Evolutionary conservation across 2,113 vertebrate species (phyloP).

Genomic region (Hyperopisus bebe): DNA sequence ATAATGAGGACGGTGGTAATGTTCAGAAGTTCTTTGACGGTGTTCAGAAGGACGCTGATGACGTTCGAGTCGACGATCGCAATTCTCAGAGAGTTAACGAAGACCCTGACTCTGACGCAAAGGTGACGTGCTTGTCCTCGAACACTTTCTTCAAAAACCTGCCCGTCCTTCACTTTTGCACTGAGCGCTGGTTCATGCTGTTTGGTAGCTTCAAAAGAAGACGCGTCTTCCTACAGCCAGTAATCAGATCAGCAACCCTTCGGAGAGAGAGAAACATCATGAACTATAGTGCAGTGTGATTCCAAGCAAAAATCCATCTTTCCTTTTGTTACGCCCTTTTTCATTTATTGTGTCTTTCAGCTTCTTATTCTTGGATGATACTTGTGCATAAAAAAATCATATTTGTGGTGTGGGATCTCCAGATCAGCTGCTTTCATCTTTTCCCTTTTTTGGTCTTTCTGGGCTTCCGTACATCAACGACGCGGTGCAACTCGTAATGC

Average conservation of each 20-base stretch:
- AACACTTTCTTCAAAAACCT: background rate
- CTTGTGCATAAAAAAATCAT: background rate
- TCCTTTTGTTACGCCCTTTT: background rate
- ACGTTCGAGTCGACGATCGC: constrained; percentile 39
- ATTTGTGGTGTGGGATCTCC: background rate
- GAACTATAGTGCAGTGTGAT: constrained; percentile 1
- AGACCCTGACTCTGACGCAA: constrained; percentile 24
- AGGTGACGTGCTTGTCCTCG: constrained; percentile 6
- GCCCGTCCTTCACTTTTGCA: background rate
- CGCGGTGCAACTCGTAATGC: background rate
- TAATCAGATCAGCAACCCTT: background rate
- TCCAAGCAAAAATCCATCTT: background rate
- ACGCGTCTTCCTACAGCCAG: background rate
- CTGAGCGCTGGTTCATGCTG: constrained; percentile 17
- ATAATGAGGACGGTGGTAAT: constrained; percentile 39
- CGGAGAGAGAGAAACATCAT: constrained; percentile 4
- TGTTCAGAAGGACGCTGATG: constrained; percentile 10
- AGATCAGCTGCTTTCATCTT: background rate
- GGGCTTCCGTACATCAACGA: background rate
- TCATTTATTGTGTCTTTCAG: background rate
- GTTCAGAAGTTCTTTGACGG: constrained; percentile 44
- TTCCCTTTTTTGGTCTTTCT: background rate
- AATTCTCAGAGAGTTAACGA: constrained; percentile 45
- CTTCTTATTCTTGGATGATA: background rate
- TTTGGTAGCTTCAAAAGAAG: background rate